Conservation (phyloP, 2,797 vertebrate species). For the Agapornis canus region DNA sequence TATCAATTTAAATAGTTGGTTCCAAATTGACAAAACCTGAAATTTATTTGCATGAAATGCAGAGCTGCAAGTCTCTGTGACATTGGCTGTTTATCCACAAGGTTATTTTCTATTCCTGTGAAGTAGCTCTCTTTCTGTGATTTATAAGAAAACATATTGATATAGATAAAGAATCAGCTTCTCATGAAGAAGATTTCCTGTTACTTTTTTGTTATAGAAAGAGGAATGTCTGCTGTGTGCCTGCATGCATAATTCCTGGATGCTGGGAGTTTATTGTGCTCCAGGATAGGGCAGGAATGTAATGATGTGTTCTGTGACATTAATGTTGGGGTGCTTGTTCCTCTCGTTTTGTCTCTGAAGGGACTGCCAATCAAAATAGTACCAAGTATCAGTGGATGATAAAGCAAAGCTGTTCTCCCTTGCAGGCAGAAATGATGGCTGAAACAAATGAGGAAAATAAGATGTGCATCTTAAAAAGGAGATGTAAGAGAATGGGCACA, state of each 20-base stretch:
- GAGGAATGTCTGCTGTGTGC: not conserved
- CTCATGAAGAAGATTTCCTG: not conserved
- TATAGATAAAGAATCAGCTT: not conserved
- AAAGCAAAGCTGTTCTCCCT: not conserved
- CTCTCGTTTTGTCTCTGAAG: not conserved
- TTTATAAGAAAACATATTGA: not conserved
- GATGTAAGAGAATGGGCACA: not conserved
- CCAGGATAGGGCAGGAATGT: not conserved
- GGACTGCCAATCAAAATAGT: not conserved
- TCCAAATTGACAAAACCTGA: constrained; percentile 45
- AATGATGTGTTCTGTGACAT: not conserved
- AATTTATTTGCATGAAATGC: constrained; percentile 51
- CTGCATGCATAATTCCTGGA: not conserved
- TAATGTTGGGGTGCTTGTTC: not conserved
- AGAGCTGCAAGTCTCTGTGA: constrained; percentile 20
- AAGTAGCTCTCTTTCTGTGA: not conserved
- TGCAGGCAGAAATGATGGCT: not conserved
- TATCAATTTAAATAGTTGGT: constrained; percentile 43
- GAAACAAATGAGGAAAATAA: not conserved
- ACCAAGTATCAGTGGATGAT: constrained; percentile 1
- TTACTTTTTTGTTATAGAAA: not conserved
- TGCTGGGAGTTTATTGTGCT: not conserved
- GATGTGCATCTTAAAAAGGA: not conserved
- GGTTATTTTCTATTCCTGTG: not conserved
- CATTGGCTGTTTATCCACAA: constrained; percentile 20